Percentiles rank a stretch among this genome's conserved stretches.
Conservation (phyloP, 2,113 vertebrate genomes). For the Hydrolagus affinis region DNA sequence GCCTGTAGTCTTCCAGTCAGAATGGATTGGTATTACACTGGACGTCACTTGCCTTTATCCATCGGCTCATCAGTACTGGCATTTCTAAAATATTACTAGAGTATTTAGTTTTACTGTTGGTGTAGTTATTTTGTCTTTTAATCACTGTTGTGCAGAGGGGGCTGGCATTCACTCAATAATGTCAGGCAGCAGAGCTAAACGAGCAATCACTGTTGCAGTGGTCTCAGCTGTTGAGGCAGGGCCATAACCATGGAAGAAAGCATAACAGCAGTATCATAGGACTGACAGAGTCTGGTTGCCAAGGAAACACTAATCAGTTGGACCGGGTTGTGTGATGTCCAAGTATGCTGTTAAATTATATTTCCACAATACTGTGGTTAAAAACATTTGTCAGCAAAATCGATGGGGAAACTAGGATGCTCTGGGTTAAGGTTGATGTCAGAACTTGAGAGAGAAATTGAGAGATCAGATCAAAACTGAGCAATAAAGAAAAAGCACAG, state of each 20-base stretch:
- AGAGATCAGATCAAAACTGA: neutral
- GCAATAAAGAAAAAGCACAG: neutral
- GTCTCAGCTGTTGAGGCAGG: neutral
- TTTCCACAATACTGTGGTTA: neutral
- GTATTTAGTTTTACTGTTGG: neutral
- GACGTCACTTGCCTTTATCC: neutral
- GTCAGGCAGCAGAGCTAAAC: neutral
- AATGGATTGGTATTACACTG: too few relatives aligned
- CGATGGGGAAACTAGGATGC: neutral
- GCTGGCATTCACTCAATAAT: neutral
- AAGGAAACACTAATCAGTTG: neutral
- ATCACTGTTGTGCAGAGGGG: neutral
- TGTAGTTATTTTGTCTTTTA: neutral
- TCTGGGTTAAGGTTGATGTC: neutral
- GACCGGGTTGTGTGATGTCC: neutral
- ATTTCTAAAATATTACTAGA: neutral
- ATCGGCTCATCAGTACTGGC: slow-evolving; percentile 6
- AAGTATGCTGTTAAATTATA: slow-evolving; percentile 10
- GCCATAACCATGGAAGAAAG: neutral
- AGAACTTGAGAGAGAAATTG: neutral
- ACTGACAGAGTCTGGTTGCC: neutral
- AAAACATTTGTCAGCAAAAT: slow-evolving; percentile 7
- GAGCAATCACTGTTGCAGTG: neutral
- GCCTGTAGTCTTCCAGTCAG: too few relatives aligned
- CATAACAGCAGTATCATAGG: neutral